Evolutionary conservation across 2,888 invertebrate species (phyloP).

Genomic region (Tridacna gigas): DNA sequence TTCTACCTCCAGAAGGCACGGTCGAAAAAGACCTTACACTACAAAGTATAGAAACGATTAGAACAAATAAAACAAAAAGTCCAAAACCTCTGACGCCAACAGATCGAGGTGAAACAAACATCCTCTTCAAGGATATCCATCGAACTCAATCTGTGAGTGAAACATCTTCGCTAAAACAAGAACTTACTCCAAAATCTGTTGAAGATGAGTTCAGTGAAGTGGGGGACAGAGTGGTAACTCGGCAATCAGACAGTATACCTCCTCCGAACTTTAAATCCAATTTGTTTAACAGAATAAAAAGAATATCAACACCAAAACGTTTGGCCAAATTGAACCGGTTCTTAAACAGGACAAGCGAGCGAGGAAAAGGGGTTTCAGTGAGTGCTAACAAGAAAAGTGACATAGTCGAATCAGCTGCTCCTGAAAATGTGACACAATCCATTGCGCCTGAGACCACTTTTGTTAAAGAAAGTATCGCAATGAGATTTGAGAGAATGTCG

Average conservation of each 20-base stretch:
- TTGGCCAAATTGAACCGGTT: slow-evolving; percentile 30
- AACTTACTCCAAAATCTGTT: not conserved
- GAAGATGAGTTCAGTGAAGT: not conserved
- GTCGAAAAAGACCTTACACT: slow-evolving; percentile 22
- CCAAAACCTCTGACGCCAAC: slow-evolving; percentile 32
- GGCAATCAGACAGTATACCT: slow-evolving; percentile 31
- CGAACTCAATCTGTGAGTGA: no score
- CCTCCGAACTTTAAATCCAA: slow-evolving; percentile 47
- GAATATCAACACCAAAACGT: slow-evolving; percentile 42
- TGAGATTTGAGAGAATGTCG: slow-evolving; percentile 30
- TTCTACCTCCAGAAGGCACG: not conserved
- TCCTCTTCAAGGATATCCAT: slow-evolving; percentile 13
- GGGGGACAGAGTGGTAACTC: not conserved
- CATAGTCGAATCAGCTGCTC: no score
- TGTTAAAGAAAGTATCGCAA: slow-evolving; percentile 35
- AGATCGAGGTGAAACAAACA: slow-evolving; percentile 38
- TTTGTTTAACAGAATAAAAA: slow-evolving; percentile 41
- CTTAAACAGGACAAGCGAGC: not conserved
- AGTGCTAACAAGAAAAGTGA: not conserved
- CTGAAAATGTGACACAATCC: not conserved
- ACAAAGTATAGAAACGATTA: slow-evolving; percentile 14
- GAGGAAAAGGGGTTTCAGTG: not conserved
- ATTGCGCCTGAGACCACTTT: slow-evolving; percentile 33
- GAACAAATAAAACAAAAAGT: slow-evolving; percentile 2
- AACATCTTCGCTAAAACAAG: not conserved